A percentile compares a stretch with the other conserved stretches of the same genome.
These are phyloP conservation scores for Ooceraea biroi DNA, from an alignment of 1,140 invertebrate genomes.

Conservation along the genomic window DNA sequence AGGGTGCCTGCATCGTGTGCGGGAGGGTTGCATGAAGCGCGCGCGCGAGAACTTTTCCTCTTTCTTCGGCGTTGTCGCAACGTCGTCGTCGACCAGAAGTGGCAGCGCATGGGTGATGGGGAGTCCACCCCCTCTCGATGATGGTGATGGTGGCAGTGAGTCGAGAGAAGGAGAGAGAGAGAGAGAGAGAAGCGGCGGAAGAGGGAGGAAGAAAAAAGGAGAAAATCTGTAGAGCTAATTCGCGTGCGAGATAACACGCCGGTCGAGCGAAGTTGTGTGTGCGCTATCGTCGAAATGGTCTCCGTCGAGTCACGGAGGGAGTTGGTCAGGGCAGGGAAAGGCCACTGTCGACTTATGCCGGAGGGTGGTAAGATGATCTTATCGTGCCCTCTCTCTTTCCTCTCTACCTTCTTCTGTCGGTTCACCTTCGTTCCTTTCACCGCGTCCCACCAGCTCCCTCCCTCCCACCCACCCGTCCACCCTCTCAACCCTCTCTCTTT, in stretches of 20 bases:
- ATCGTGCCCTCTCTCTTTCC: slow-evolving; percentile 74
- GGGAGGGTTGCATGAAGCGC: slow-evolving; percentile 63
- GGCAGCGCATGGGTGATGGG: slow-evolving; percentile 57
- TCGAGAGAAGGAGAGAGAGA: slow-evolving; percentile 37
- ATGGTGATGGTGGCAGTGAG: background rate
- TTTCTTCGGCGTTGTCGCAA: slow-evolving; percentile 69
- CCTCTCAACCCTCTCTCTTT: slow-evolving; percentile 43
- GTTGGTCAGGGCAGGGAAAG: slow-evolving; percentile 82
- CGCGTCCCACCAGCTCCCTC: slow-evolving; percentile 14
- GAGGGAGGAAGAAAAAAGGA: slow-evolving; percentile 69
- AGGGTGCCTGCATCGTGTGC: slow-evolving; percentile 48
- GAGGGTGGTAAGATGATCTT: slow-evolving; percentile 81
- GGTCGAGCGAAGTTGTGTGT: slow-evolving; percentile 66
- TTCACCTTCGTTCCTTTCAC: slow-evolving; percentile 60
- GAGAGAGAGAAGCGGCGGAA: background rate
- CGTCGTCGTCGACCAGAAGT: slow-evolving; percentile 73
- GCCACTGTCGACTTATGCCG: slow-evolving; percentile 82
- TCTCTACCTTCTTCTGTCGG: slow-evolving; percentile 62
- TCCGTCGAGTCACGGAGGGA: slow-evolving; percentile 82
- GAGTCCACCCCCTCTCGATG: background rate
- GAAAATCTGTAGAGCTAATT: slow-evolving; percentile 85
- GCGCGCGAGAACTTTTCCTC: slow-evolving; percentile 72
- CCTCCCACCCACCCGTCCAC: slow-evolving; percentile 15
- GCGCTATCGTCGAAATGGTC: slow-evolving; percentile 83
- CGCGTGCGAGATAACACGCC: slow-evolving; percentile 85